Conservation (phyloP, 2,888 invertebrate genomes). For the Drosophila flavopinicola region DNA sequence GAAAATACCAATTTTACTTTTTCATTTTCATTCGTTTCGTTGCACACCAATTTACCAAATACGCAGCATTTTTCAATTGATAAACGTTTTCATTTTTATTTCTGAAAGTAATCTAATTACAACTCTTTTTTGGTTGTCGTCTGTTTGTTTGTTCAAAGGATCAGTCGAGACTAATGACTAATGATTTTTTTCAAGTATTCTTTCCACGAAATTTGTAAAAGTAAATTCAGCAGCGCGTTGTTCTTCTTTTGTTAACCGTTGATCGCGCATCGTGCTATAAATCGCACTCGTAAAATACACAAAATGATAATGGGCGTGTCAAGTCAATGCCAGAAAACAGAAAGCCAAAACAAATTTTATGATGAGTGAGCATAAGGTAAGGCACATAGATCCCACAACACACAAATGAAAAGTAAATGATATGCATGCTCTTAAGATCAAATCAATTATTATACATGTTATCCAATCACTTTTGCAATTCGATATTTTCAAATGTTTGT, state of each 20-base stretch:
- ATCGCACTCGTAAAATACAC: constrained; percentile 32
- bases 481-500: constrained; percentile 52
- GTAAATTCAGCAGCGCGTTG: constrained; percentile 59
- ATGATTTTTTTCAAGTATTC: constrained; percentile 53
- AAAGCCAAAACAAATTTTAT: constrained; percentile 77
- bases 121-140: constrained; percentile 14
- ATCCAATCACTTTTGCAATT: constrained; percentile 55
- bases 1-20: constrained; percentile 15
- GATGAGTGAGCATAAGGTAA: constrained; percentile 85
- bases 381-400: constrained; percentile 66
- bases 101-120: neutral
- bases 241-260: constrained; percentile 61
- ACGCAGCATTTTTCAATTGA: constrained; percentile 25
- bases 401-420: constrained; percentile 51
- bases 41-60: constrained; percentile 10
- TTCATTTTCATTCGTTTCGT: constrained; percentile 24
- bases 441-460: constrained; percentile 46
- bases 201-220: constrained; percentile 41
- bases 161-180: constrained; percentile 44
- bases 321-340: constrained; percentile 71
- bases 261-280: constrained; percentile 53
- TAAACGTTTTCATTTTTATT: constrained; percentile 11
- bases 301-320: constrained; percentile 57
- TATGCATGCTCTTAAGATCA: constrained; percentile 61
- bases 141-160: constrained; percentile 22